phyloP scores from a whole-genome alignment of 2,797 vertebrate species.

The Botia almorhae region DNA sequence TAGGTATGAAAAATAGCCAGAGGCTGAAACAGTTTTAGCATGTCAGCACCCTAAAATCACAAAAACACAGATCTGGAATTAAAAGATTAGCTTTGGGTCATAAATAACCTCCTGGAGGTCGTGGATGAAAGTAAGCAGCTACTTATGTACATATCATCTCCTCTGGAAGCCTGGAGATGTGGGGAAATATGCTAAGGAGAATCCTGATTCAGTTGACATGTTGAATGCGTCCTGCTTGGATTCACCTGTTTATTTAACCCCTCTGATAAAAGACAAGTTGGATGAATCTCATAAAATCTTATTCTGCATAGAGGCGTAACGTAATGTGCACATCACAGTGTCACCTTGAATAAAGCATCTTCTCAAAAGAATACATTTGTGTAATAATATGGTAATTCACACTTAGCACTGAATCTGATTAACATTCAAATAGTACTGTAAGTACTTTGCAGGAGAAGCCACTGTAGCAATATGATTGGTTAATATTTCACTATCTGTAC shows the following conservation, averaged over 20 bases:
- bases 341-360: slow-evolving; percentile 81
- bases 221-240: slow-evolving; percentile 68
- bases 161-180: slow-evolving; percentile 71
- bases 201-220: slow-evolving; percentile 72
- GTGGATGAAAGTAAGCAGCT: slow-evolving; percentile 70
- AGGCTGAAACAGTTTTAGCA: slow-evolving; percentile 81
- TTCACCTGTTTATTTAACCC: slow-evolving; percentile 80
- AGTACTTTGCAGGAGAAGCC: slow-evolving; percentile 59
- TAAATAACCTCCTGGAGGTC: slow-evolving; percentile 80
- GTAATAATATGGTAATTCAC: slow-evolving; percentile 81
- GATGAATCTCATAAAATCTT: slow-evolving; percentile 81
- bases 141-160: slow-evolving; percentile 79
- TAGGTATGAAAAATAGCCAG: slow-evolving; percentile 90
- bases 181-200: slow-evolving; percentile 75
- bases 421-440: slow-evolving; percentile 73
- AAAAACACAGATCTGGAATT: slow-evolving; percentile 80
- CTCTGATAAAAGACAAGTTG: slow-evolving; percentile 78
- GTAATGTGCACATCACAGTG: slow-evolving; percentile 74
- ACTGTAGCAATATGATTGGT: slow-evolving; percentile 39
- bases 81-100: slow-evolving; percentile 75
- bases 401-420: slow-evolving; percentile 75
- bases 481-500: slow-evolving; percentile 44
- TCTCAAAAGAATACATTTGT: slow-evolving; percentile 78
- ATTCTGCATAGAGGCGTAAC: slow-evolving; percentile 77
- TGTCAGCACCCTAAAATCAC: slow-evolving; percentile 87